Percentiles rank a stretch among this genome's conserved stretches.
These are phyloP conservation scores for Pandemis corylana DNA, from an alignment of 2,888 invertebrate genomes.

Conservation along the genomic window DNA sequence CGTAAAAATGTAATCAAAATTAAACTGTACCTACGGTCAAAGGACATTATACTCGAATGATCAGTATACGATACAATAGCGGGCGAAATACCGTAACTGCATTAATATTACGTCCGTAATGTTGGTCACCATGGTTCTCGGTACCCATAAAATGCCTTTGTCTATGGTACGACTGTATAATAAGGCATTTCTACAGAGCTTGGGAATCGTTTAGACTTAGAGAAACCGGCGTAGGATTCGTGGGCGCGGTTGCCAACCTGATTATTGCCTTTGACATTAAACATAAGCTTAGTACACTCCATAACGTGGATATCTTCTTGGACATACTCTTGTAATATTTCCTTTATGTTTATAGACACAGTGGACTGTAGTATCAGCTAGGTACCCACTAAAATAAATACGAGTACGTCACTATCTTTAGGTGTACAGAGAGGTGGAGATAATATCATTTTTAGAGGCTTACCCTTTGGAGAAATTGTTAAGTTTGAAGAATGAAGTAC, in stretches of 20 bases:
- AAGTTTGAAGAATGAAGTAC: no score
- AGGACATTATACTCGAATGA: slow-evolving; percentile 10
- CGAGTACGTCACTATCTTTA: no score
- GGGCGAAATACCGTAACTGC: slow-evolving; percentile 31
- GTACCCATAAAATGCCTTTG: slow-evolving; percentile 36
- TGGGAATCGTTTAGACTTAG: not conserved
- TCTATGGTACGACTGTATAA: slow-evolving; percentile 15
- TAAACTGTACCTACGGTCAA: not conserved
- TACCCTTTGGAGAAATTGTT: no score
- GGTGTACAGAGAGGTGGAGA: no score
- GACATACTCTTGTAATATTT: no score
- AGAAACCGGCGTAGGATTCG: not conserved
- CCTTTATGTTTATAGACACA: no score
- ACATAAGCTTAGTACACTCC: not conserved
- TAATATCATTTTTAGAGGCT: no score
- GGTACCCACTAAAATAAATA: no score
- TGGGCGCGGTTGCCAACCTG: not conserved
- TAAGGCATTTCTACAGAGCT: slow-evolving; percentile 4
- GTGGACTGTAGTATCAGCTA: no score
- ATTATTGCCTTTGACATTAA: not conserved
- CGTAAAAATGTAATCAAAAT: no score
- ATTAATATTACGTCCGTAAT: slow-evolving; percentile 33
- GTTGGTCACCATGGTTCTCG: slow-evolving; percentile 32
- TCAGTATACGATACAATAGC: slow-evolving; percentile 21
- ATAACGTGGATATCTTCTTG: no score